Conservation (phyloP, 2,113 vertebrate genomes). For the Formicarius rufipectus region DNA sequence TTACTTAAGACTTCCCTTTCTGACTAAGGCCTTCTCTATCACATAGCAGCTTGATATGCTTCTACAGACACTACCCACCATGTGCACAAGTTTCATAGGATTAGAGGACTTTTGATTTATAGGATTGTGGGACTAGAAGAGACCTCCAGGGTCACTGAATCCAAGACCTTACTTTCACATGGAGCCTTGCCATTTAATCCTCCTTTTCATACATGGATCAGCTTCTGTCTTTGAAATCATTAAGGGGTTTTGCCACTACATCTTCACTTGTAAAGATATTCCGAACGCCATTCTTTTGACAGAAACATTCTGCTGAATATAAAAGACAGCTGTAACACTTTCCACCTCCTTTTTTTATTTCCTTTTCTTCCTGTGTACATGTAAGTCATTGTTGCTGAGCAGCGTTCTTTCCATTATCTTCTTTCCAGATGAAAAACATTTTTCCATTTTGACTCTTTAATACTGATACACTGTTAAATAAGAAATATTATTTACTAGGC, state of each 20-base stretch:
- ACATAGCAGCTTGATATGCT: neutral
- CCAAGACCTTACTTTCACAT: neutral
- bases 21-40: neutral
- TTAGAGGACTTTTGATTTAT: neutral
- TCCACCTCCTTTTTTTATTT: neutral
- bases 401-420: neutral
- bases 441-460: neutral
- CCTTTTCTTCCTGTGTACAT: neutral
- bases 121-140: neutral
- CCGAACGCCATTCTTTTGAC: neutral
- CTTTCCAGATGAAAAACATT: neutral
- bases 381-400: neutral
- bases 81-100: neutral
- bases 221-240: neutral
- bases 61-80: neutral
- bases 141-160: neutral
- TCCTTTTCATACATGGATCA: neutral
- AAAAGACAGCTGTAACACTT: neutral
- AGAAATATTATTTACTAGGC: neutral
- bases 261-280: neutral
- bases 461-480: neutral
- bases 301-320: neutral
- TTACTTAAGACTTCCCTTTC: neutral
- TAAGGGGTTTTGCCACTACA: neutral
- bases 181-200: neutral